Percentiles rank a stretch among this genome's conserved stretches.
phyloP scores from a whole-genome alignment of 1,140 invertebrate genomes.

The Drosophila lini region DNA sequence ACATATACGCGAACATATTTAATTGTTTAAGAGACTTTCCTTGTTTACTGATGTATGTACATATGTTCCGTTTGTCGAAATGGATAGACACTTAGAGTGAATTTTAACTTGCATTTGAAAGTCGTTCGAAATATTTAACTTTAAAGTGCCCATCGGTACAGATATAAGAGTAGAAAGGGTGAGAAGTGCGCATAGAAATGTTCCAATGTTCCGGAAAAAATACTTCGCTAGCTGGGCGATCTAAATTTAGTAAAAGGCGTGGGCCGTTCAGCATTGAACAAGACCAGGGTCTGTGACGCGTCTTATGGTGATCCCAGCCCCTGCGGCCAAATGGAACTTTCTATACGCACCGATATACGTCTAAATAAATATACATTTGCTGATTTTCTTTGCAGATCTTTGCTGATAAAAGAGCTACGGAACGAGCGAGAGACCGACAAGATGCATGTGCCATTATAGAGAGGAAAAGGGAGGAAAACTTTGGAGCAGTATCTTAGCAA shows the following conservation, averaged over 20 bases:
- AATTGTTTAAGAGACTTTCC: slow-evolving; percentile 28
- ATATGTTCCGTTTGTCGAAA: slow-evolving; percentile 55
- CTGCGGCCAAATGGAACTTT: slow-evolving; percentile 44
- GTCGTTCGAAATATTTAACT: slow-evolving; percentile 46
- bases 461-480: slow-evolving; percentile 24
- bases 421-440: slow-evolving; percentile 55
- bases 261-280: slow-evolving; percentile 71
- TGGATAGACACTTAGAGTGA: slow-evolving; percentile 16
- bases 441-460: slow-evolving; percentile 78
- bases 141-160: slow-evolving; percentile 43
- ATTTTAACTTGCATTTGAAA: neutral
- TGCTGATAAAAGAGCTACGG: slow-evolving; percentile 45
- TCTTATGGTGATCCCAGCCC: slow-evolving; percentile 46
- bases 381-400: slow-evolving; percentile 30
- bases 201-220: slow-evolving; percentile 58
- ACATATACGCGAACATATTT: slow-evolving; percentile 11
- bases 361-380: slow-evolving; percentile 28
- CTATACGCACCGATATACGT: slow-evolving; percentile 32
- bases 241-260: slow-evolving; percentile 76
- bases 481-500: slow-evolving; percentile 73
- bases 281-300: slow-evolving; percentile 71
- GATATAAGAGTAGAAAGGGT: slow-evolving; percentile 17
- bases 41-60: slow-evolving; percentile 30
- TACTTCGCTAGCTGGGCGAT: slow-evolving; percentile 40
- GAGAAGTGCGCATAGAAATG: slow-evolving; percentile 35